Percentiles rank a stretch among this genome's conserved stretches.
These are phyloP conservation scores for Chitala chitala DNA, from an alignment of 2,113 vertebrate genomes.

Conservation along the genomic window DNA sequence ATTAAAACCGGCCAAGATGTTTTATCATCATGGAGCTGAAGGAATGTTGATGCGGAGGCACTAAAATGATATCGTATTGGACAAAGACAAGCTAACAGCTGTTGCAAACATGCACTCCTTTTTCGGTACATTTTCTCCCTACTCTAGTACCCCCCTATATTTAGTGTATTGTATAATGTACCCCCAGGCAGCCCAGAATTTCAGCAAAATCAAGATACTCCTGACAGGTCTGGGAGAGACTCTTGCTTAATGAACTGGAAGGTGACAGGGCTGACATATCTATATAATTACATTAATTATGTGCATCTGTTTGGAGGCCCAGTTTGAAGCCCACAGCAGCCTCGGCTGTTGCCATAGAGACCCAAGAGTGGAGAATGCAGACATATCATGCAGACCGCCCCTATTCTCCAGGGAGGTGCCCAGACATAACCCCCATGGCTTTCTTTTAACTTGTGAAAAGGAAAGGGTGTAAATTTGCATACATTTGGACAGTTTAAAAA, in stretches of 20 bases:
- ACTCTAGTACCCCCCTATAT: neutral
- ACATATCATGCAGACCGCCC: conserved; percentile 57
- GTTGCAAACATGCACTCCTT: neutral
- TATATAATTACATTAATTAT: conserved; percentile 55
- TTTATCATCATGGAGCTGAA: conserved; percentile 9
- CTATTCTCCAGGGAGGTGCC: conserved; percentile 63
- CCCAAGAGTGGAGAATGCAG: conserved; percentile 51
- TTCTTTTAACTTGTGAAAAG: conserved; percentile 45
- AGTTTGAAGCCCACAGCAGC: conserved; percentile 31
- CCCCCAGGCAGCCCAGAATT: conserved; percentile 21
- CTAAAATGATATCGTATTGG: conserved; percentile 1
- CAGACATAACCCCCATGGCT: conserved; percentile 70
- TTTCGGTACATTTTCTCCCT: neutral
- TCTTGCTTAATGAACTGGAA: conserved; percentile 45
- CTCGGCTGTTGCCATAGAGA: conserved; percentile 59
- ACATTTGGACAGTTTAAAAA: conserved; percentile 24
- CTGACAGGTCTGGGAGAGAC: conserved; percentile 21
- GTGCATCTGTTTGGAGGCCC: conserved; percentile 48
- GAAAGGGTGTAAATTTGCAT: conserved; percentile 32
- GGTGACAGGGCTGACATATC: conserved; percentile 51
- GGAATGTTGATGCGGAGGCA: conserved; percentile 16
- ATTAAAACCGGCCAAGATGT: neutral
- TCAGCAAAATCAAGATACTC: conserved; percentile 24
- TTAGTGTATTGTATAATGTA: conserved; percentile 18
- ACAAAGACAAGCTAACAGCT: conserved; percentile 23